These are phyloP conservation scores for Drosophila stalkeri DNA, from an alignment of 2,888 invertebrate genomes.

Conservation along the genomic window DNA sequence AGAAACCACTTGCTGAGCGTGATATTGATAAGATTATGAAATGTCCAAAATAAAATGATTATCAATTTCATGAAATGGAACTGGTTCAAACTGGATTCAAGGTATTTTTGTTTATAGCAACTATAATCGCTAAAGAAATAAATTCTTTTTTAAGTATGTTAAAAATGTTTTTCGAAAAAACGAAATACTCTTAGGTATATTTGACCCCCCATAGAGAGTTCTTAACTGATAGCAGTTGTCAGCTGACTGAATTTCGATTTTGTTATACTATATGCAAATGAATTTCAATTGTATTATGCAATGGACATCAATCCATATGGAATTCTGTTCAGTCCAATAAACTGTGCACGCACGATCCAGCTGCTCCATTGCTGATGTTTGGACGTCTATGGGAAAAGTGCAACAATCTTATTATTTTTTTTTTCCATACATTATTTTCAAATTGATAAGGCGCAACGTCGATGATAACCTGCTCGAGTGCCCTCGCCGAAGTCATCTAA, in stretches of 20 bases:
- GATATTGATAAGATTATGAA: conserved; percentile 37
- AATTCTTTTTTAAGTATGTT: conserved; percentile 1
- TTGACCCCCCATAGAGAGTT: conserved; percentile 8
- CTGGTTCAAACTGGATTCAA: conserved; percentile 21
- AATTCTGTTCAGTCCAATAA: conserved; percentile 13
- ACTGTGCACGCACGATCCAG: conserved; percentile 51
- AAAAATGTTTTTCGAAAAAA: conserved; percentile 3
- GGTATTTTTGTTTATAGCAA: not conserved
- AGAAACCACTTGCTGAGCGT: not conserved
- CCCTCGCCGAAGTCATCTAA: conserved; percentile 43
- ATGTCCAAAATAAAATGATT: not conserved
- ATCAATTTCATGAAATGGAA: conserved; percentile 1
- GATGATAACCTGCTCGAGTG: conserved; percentile 67
- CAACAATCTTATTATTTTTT: conserved; percentile 13
- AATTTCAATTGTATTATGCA: conserved; percentile 27
- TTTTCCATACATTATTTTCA: not conserved
- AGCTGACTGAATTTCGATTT: conserved; percentile 20
- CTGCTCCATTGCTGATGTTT: conserved; percentile 39
- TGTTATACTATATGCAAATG: not conserved
- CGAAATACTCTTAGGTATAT: not conserved
- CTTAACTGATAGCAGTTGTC: conserved; percentile 42
- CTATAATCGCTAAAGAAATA: conserved; percentile 11
- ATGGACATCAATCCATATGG: conserved; percentile 1
- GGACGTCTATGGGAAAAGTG: conserved; percentile 25
- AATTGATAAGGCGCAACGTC: conserved; percentile 25